Conservation (phyloP, 2,797 vertebrate genomes). For the Eremophila alpestris region DNA sequence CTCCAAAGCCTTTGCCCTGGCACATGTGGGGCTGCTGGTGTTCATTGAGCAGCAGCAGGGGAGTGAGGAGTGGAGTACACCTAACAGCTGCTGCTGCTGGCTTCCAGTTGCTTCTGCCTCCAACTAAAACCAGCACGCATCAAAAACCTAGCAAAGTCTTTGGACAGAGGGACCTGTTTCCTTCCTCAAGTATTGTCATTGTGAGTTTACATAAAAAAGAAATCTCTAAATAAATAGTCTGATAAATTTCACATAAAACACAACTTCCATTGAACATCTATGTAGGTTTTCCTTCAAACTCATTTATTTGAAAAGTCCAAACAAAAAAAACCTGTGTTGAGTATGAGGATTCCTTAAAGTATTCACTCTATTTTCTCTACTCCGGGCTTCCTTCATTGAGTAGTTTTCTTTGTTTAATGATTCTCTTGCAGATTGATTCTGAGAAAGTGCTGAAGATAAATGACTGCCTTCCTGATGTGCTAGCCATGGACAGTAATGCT, state of each 20-base stretch:
- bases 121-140: not conserved
- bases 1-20: not conserved
- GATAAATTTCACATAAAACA: not conserved
- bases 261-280: not conserved
- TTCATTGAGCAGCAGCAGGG: not conserved
- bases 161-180: not conserved
- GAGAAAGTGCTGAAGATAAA: slow-evolving; percentile 57
- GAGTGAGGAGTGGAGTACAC: not conserved
- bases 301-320: not conserved
- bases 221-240: not conserved
- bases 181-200: not conserved
- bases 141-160: not conserved
- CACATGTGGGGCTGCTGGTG: not conserved
- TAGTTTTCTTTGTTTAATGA: not conserved
- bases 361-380: not conserved
- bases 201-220: not conserved
- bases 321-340: not conserved
- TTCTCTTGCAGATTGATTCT: slow-evolving; percentile 36
- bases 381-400: not conserved
- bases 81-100: not conserved
- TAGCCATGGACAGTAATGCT: slow-evolving; percentile 46
- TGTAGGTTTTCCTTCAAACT: not conserved
- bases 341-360: not conserved
- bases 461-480: slow-evolving; percentile 53
- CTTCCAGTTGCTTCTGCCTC: not conserved